Percentiles rank a stretch among this genome's conserved stretches.
Conservation (phyloP, 1,140 invertebrate species). For the Nomia melanderi region DNA sequence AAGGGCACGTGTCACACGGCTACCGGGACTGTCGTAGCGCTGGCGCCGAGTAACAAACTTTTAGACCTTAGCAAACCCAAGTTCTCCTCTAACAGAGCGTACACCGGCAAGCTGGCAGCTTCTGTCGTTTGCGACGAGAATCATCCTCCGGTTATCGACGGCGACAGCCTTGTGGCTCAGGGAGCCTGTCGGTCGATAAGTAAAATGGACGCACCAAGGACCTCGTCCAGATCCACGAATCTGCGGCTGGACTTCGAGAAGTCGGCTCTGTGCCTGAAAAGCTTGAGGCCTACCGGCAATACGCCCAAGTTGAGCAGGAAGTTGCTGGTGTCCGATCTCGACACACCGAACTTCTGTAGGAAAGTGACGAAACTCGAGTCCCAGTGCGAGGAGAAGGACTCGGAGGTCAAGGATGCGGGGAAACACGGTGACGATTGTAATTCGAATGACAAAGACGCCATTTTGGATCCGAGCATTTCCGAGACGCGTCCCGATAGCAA, state of each 20-base stretch:
- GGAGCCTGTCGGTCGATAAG: not conserved
- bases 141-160: constrained; percentile 18
- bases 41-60: constrained; percentile 45
- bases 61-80: constrained; percentile 12
- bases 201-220: not conserved
- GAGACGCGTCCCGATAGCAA: not conserved
- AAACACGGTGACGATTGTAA: not conserved
- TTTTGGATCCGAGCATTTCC: constrained; percentile 21
- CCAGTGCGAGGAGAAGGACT: not conserved
- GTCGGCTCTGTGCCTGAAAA: constrained; percentile 61
- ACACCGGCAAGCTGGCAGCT: constrained; percentile 3
- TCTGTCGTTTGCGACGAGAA: constrained; percentile 40
- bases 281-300: constrained; percentile 62
- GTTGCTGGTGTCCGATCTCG: constrained; percentile 70
- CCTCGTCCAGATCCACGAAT: not conserved
- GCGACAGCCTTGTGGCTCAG: not conserved
- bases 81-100: constrained; percentile 4
- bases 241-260: constrained; percentile 47
- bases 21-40: not conserved
- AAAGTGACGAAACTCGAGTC: constrained; percentile 10
- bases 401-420: not conserved
- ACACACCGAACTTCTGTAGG: constrained; percentile 62
- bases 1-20: constrained; percentile 16
- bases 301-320: constrained; percentile 75
- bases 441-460: not conserved